Percentiles rank a stretch among this genome's conserved stretches.
Evolutionary conservation across 2,888 invertebrate genomes (phyloP).

Genomic region (Panzeria rudis): DNA sequence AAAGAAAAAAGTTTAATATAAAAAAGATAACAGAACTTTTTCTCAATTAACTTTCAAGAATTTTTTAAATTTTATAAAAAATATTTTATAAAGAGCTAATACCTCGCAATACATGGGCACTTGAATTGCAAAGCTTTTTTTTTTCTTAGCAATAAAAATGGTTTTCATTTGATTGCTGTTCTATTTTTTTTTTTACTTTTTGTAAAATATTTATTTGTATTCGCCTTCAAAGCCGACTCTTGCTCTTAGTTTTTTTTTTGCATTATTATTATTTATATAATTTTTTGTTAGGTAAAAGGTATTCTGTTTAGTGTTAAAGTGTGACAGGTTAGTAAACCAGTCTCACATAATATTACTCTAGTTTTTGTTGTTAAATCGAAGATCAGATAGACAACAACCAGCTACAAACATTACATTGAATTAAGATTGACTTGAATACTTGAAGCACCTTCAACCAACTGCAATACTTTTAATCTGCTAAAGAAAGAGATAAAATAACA

Average conservation of each 20-base stretch:
- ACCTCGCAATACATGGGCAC: neutral
- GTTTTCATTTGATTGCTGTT: conserved; percentile 32
- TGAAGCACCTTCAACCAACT: neutral
- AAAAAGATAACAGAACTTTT: too few species aligned
- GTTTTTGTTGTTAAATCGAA: conserved; percentile 68
- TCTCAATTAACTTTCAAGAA: too few species aligned
- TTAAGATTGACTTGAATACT: conserved; percentile 1
- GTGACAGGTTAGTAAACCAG: conserved; percentile 65
- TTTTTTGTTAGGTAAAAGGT: conserved; percentile 1
- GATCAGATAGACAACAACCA: conserved; percentile 61
- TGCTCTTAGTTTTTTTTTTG: neutral
- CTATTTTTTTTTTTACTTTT: conserved; percentile 16
- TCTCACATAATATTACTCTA: conserved; percentile 73
- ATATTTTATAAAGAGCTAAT: too few species aligned
- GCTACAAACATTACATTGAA: conserved; percentile 26
- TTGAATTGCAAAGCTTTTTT: neutral
- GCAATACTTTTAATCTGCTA: conserved; percentile 11
- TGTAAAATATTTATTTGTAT: neutral
- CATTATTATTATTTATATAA: neutral
- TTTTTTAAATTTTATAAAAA: too few species aligned
- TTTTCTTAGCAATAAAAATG: conserved; percentile 7
- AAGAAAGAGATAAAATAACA: conserved; percentile 23
- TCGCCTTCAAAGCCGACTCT: neutral
- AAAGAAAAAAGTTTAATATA: too few species aligned
- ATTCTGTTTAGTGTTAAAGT: conserved; percentile 49